phyloP scores from a whole-genome alignment of 2,797 vertebrate species.

The Neopelma chrysocephalum region DNA sequence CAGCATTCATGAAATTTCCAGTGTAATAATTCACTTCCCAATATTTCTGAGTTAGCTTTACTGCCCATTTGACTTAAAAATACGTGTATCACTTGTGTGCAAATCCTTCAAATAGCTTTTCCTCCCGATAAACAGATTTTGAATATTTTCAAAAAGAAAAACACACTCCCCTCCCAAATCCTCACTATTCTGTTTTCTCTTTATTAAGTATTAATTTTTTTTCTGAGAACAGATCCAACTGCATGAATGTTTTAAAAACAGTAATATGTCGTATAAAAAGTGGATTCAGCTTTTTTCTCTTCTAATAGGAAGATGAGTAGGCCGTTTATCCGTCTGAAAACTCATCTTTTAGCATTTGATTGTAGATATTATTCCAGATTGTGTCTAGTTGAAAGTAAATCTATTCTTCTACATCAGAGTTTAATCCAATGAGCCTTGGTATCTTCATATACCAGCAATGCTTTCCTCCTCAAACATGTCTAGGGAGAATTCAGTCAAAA shows the following conservation, averaged over 20 bases:
- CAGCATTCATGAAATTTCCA: conserved; percentile 14
- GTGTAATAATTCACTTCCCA: background rate
- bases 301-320: background rate
- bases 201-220: background rate
- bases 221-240: background rate
- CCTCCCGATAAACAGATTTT: background rate
- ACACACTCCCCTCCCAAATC: background rate
- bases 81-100: background rate
- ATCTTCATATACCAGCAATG: background rate
- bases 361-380: background rate
- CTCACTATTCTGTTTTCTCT: background rate
- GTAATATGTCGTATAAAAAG: background rate
- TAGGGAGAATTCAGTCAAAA: background rate
- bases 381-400: background rate
- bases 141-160: background rate
- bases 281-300: background rate
- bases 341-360: background rate
- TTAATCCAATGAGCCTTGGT: background rate
- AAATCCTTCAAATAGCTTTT: background rate
- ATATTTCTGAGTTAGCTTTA: background rate
- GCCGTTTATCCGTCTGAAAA: background rate
- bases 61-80: background rate
- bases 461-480: background rate
- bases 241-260: background rate
- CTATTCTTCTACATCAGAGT: background rate